Conservation (phyloP, 2,888 invertebrate genomes). For the Diachrysia chrysitis region DNA sequence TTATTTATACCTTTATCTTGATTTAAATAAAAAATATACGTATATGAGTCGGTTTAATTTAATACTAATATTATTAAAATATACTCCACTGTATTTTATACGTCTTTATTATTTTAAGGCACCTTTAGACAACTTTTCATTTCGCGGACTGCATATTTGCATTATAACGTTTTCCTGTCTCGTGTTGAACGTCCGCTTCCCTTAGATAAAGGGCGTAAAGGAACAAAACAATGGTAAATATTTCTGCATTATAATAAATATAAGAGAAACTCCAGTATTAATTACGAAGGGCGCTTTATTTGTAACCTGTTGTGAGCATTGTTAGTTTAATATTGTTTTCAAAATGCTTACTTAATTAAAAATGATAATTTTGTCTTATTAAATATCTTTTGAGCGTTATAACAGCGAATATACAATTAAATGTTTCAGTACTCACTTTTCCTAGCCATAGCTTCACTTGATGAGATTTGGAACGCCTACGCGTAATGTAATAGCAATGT, state of each 20-base stretch:
- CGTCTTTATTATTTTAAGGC: neutral
- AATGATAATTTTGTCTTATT: neutral
- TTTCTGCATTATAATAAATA: constrained; percentile 16
- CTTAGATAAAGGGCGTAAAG: constrained; percentile 4
- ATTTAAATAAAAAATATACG: too few species aligned
- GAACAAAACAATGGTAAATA: constrained; percentile 1
- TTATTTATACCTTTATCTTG: too few species aligned
- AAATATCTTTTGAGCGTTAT: neutral
- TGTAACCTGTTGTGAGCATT: neutral
- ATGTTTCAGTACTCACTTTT: neutral
- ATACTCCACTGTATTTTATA: neutral
- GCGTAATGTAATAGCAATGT: constrained; percentile 35
- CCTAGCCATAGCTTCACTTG: neutral
- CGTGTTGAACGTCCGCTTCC: neutral
- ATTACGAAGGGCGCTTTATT: constrained; percentile 27
- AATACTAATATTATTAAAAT: neutral
- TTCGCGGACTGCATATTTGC: neutral
- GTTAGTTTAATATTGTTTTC: constrained; percentile 30
- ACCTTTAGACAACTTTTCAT: neutral
- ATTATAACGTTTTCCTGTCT: neutral
- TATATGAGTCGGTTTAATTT: neutral
- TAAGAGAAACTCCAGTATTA: constrained; percentile 21
- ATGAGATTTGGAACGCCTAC: constrained; percentile 6
- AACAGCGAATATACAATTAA: neutral
- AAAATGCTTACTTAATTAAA: constrained; percentile 26